phyloP scores from a whole-genome alignment of 2,888 invertebrate species.

The Lutraria lutraria region DNA sequence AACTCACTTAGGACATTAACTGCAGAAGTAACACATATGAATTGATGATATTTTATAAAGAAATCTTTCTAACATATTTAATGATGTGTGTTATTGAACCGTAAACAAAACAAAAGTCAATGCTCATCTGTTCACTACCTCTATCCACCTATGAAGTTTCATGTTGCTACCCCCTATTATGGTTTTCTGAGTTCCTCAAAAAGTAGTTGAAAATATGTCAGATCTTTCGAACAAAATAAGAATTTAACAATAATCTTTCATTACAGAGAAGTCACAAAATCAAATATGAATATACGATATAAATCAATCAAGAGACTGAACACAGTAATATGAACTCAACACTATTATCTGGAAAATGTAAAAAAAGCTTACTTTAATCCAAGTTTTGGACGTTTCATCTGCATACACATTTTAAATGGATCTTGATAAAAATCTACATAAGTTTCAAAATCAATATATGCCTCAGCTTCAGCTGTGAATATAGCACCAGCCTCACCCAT shows the following conservation, averaged over 20 bases:
- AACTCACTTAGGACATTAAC: neutral
- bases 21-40: neutral
- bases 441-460: conserved; percentile 91
- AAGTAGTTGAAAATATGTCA: too few relatives aligned
- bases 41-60: neutral
- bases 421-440: conserved; percentile 93
- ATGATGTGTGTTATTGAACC: too few relatives aligned
- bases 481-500: conserved; percentile 91
- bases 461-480: conserved; percentile 90
- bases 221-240: too few relatives aligned
- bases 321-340: neutral
- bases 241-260: too few relatives aligned
- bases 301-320: neutral
- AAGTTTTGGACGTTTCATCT: conserved; percentile 91
- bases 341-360: too few relatives aligned
- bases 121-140: too few relatives aligned
- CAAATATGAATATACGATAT: neutral
- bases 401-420: conserved; percentile 91
- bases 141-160: too few relatives aligned
- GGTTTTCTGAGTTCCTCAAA: too few relatives aligned
- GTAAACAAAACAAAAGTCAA: too few relatives aligned
- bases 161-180: too few relatives aligned
- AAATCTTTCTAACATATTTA: too few relatives aligned
- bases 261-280: neutral
- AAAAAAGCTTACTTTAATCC: conserved; percentile 88